These are phyloP conservation scores for Atethmia centrago DNA, from an alignment of 2,888 invertebrate species.

Conservation along the genomic window DNA sequence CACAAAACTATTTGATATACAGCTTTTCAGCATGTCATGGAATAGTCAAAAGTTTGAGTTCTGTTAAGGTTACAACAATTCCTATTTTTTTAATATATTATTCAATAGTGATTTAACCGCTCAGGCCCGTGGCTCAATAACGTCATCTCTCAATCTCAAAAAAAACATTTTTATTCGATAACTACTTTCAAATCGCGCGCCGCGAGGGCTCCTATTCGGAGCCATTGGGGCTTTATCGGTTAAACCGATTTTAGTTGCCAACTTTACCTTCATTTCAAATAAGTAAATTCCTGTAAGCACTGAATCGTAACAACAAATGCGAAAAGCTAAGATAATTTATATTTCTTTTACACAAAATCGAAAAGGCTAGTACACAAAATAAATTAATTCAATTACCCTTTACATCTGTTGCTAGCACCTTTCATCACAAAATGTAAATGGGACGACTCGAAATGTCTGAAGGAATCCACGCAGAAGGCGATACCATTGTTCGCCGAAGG, in stretches of 20 bases:
- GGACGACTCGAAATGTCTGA: conserved; percentile 76
- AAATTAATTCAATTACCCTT: conserved; percentile 18
- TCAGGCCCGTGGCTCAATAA: too few relatives aligned
- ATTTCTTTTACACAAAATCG: conserved; percentile 9
- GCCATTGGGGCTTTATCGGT: too few relatives aligned
- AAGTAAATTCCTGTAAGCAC: background rate
- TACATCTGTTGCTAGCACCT: conserved; percentile 64
- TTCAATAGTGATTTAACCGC: background rate
- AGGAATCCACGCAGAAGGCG: conserved; percentile 66
- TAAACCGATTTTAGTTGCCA: background rate
- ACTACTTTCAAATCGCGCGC: too few relatives aligned
- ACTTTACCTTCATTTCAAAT: background rate
- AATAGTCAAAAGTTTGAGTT: background rate
- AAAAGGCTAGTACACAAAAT: background rate
- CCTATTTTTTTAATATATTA: background rate
- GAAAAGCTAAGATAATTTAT: too few relatives aligned
- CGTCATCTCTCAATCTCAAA: too few relatives aligned
- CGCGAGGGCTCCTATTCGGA: too few relatives aligned
- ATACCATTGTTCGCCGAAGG: conserved; percentile 73
- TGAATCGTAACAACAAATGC: background rate
- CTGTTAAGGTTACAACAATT: background rate
- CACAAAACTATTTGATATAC: background rate
- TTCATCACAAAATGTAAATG: conserved; percentile 75
- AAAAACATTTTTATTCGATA: too few relatives aligned
- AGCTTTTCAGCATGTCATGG: background rate